phyloP scores from a whole-genome alignment of 2,113 vertebrate species.

The Trinectes maculatus region DNA sequence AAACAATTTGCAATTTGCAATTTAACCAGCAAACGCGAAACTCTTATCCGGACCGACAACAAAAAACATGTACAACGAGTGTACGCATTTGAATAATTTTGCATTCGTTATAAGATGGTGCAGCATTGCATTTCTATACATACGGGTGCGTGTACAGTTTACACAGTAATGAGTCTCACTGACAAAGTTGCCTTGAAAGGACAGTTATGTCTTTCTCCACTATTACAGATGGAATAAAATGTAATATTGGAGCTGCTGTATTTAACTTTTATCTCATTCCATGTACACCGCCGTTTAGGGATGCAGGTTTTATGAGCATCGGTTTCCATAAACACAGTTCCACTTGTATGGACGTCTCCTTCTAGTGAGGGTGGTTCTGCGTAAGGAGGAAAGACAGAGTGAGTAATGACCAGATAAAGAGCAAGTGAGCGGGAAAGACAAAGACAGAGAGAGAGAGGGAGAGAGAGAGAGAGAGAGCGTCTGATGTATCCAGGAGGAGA shows the following conservation, averaged over 20 bases:
- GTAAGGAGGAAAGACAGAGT: constrained; percentile 7
- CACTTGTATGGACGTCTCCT: background rate
- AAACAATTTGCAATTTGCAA: constrained; percentile 58
- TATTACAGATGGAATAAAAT: constrained; percentile 1
- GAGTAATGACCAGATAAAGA: constrained; percentile 45
- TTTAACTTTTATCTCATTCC: constrained; percentile 45
- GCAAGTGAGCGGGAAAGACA: constrained; percentile 34
- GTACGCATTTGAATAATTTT: constrained; percentile 19
- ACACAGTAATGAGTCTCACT: background rate
- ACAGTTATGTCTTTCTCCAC: background rate
- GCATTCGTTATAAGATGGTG: constrained; percentile 10
- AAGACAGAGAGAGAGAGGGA: constrained; percentile 22
- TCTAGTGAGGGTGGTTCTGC: background rate
- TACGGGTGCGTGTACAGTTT: background rate
- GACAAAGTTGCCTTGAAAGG: background rate
- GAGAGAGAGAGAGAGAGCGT: constrained; percentile 19
- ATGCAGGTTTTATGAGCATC: constrained; percentile 29
- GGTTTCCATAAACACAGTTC: constrained; percentile 36
- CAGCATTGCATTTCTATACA: constrained; percentile 2
- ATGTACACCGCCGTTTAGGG: background rate
- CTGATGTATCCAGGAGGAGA: constrained; percentile 30
- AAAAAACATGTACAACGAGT: constrained; percentile 1
- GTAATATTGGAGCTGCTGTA: constrained; percentile 2
- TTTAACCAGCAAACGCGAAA: constrained; percentile 33
- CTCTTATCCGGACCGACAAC: constrained; percentile 13